phyloP scores from a whole-genome alignment of 2,113 vertebrate species.

The Acrocephalus arundinaceus region DNA sequence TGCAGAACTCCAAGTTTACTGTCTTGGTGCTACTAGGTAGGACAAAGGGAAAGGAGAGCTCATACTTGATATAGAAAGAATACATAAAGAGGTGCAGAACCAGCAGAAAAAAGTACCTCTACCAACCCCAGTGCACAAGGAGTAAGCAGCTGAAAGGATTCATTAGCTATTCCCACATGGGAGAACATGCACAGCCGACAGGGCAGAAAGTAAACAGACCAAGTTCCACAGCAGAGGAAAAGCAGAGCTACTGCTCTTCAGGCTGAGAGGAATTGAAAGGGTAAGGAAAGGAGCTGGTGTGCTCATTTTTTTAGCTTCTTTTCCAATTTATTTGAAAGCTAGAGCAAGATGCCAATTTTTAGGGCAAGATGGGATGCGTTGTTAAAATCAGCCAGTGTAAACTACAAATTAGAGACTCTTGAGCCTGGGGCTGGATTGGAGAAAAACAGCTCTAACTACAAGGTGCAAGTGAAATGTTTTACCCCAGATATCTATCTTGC shows the following conservation, averaged over 20 bases:
- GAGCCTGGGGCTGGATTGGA: background rate
- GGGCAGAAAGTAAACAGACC: background rate
- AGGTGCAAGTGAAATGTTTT: background rate
- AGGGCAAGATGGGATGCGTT: background rate
- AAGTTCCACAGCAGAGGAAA: background rate
- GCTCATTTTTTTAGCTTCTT: background rate
- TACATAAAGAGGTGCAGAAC: background rate
- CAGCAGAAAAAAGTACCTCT: background rate
- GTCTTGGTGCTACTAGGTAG: background rate
- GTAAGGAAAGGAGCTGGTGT: background rate
- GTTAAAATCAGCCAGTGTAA: background rate
- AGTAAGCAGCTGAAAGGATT: background rate
- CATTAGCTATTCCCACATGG: background rate
- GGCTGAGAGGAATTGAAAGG: background rate
- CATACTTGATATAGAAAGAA: background rate
- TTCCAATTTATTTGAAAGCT: background rate
- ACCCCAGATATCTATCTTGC: background rate
- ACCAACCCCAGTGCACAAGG: background rate
- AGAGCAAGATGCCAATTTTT: background rate
- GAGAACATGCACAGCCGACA: background rate
- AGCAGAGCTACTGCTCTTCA: background rate
- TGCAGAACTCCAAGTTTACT: background rate
- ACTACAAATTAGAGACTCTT: background rate
- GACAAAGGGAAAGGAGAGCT: background rate
- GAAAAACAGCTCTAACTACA: background rate